A percentile compares a stretch with the other conserved stretches of the same genome.
phyloP scores from a whole-genome alignment of 2,888 invertebrate genomes.

The Amorpha juglandis region DNA sequence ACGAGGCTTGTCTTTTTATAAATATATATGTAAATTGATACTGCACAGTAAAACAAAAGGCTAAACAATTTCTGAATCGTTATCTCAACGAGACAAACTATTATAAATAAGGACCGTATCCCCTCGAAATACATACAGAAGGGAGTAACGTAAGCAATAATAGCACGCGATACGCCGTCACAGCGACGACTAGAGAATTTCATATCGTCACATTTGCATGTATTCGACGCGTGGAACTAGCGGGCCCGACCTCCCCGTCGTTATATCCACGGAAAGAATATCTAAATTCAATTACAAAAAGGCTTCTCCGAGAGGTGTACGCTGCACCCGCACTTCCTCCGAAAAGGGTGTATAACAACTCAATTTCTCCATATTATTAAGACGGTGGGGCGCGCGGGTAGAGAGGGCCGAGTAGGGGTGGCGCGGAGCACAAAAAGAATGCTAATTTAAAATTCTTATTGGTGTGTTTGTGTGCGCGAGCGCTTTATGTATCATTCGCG shows the following conservation, averaged over 20 bases:
- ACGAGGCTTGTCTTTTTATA: neutral
- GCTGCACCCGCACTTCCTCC: slow-evolving; percentile 80
- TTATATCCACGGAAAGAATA: slow-evolving; percentile 77
- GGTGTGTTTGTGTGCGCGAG: slow-evolving; percentile 81
- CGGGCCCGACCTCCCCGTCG: slow-evolving; percentile 66
- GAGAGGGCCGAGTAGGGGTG: slow-evolving; percentile 60
- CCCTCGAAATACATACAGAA: neutral
- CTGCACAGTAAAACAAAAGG: neutral
- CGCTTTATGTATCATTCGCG: slow-evolving; percentile 80
- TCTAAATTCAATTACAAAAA: slow-evolving; percentile 84
- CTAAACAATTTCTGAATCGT: neutral
- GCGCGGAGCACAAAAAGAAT: slow-evolving; percentile 80
- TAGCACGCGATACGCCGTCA: slow-evolving; percentile 54
- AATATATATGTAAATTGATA: slow-evolving; percentile 2
- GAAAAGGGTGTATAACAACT: slow-evolving; percentile 82
- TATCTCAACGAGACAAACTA: neutral
- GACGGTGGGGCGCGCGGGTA: slow-evolving; percentile 72
- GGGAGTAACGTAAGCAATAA: slow-evolving; percentile 45
- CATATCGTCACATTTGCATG: slow-evolving; percentile 71
- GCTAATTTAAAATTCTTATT: slow-evolving; percentile 84
- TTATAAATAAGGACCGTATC: slow-evolving; percentile 1
- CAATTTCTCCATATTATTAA: slow-evolving; percentile 84
- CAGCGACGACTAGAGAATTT: slow-evolving; percentile 66
- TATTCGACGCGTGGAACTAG: slow-evolving; percentile 69
- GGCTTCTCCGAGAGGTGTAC: slow-evolving; percentile 78